Percentiles rank a stretch among this genome's conserved stretches.
phyloP scores from a whole-genome alignment of 2,113 vertebrate genomes.

The Prolemur simus region DNA sequence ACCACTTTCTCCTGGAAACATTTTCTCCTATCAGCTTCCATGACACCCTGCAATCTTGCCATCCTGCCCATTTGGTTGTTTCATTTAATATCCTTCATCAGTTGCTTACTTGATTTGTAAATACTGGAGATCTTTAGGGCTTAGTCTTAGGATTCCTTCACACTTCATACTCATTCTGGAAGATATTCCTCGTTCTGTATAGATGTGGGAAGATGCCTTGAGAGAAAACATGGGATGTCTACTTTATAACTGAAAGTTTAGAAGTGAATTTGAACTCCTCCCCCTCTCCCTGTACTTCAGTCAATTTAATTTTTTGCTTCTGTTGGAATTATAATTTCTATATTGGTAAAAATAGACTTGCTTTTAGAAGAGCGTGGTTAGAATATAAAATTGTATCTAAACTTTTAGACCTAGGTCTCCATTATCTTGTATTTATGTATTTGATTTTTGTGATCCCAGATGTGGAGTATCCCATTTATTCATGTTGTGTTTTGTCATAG shows the following conservation, averaged over 20 bases:
- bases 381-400: not conserved
- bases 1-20: not conserved
- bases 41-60: not conserved
- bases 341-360: not conserved
- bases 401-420: not conserved
- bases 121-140: not conserved
- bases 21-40: not conserved
- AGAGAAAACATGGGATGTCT: not conserved
- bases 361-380: not conserved
- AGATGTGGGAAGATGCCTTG: not conserved
- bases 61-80: not conserved
- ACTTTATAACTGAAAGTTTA: not conserved
- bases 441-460: not conserved
- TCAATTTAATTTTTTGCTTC: not conserved
- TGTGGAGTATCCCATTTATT: not conserved
- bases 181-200: not conserved
- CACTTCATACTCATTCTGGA: not conserved
- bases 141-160: not conserved
- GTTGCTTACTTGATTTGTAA: not conserved
- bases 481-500: not conserved
- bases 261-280: not conserved
- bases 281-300: rapidly evolving
- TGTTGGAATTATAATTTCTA: not conserved
- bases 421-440: not conserved
- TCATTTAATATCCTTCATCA: not conserved